Evolutionary conservation across 2,888 invertebrate species (phyloP), one percentile per base, ranked within the genome.

Genomic region (Callyntrura guangdongensis): DNA sequence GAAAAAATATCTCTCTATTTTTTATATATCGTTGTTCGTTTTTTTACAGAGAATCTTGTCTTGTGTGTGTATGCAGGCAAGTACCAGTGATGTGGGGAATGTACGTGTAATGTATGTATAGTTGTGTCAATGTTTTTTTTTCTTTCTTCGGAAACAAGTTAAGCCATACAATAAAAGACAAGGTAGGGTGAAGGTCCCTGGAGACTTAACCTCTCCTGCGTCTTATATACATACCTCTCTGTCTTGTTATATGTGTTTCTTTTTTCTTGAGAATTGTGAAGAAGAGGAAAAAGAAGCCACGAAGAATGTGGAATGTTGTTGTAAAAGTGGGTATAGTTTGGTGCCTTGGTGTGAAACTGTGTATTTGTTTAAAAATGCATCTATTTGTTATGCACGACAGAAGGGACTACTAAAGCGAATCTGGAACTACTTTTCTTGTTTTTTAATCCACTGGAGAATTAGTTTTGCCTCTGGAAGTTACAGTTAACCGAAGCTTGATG

Each of bases 141-240:
- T 74, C 49, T 74, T 74, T 74, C 49, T 74, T 20, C 14, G n/a
- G 22, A 11, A 36, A 81, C 81, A 81, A 81, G 81, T 59, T 61
- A 61, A 77, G 27, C 81, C 25, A 61, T 17, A 77, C 53, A 81
- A 81, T 81, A 45, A 49, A 69, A 67, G 67, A 67, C 77, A 89
- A 89, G 67, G 77, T 64, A 89, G 83, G 89, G 77, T 89, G 83
- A 89, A 74, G 83, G 83, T 89, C 89, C 61, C 89, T 83, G 74
- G 84, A 89, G 84, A 89, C 83, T 89, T 89, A 83, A 83, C 89
- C 83, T 77, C 82, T 84, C 83, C 36, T 83, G 67, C 49, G 74
- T 74, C 47, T 74, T 74, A 49, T 74, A 45, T 74, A 47, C 36
- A 0, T 49, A 53, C 53, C 53, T 12, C 22, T 12, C 12, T 36